Evolutionary conservation across 2,888 invertebrate species (phyloP).

Genomic region (Penaeus monodon): DNA sequence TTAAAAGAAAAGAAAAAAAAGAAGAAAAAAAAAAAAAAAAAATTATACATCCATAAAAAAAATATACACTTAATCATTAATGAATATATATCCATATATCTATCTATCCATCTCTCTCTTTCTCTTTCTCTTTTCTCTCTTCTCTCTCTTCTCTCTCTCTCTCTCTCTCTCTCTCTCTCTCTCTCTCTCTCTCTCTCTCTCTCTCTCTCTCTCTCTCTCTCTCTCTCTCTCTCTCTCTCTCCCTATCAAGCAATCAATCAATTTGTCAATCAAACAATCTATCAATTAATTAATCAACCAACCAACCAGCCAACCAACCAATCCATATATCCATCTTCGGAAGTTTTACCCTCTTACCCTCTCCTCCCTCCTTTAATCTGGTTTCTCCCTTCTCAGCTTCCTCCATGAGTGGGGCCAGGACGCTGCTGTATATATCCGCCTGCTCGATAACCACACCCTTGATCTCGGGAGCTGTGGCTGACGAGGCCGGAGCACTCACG

Average conservation of each 20-base stretch:
- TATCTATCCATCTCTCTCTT: not conserved
- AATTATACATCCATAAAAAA: no score
- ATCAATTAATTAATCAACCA: not conserved
- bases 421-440: conserved; percentile 78
- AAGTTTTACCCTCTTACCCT: not conserved
- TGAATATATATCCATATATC: not conserved
- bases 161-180: no score
- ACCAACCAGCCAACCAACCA: no score
- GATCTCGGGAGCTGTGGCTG: conserved; percentile 26
- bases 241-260: no score
- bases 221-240: no score
- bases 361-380: conserved; percentile 9
- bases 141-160: no score
- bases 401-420: conserved; percentile 65
- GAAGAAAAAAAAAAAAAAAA: no score
- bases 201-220: no score
- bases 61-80: not conserved
- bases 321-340: not conserved
- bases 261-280: no score
- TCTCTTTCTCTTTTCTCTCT: no score
- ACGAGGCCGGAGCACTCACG: conserved; percentile 42
- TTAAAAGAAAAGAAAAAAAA: no score
- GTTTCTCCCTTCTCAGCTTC: conserved; percentile 52
- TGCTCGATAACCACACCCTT: conserved; percentile 66
- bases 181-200: no score